Percentiles rank a stretch among this genome's conserved stretches.
Evolutionary conservation across 2,888 invertebrate species (phyloP).

Genomic region (Vandiemenella viatica): DNA sequence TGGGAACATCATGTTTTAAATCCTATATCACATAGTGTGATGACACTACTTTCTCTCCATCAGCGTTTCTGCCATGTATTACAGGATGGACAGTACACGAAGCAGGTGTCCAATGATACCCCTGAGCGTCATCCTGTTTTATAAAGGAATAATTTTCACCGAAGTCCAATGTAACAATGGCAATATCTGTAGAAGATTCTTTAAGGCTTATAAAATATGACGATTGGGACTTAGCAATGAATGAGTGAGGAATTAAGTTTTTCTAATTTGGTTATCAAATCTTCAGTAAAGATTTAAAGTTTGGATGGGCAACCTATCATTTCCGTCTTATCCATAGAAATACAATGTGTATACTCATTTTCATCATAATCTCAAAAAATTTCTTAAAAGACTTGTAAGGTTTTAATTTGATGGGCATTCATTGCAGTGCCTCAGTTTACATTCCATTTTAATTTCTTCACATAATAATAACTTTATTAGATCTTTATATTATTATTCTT

Average conservation of each 20-base stretch:
- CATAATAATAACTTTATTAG: background rate
- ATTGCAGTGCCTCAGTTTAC: background rate
- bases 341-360: background rate
- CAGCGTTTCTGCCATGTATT: background rate
- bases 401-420: background rate
- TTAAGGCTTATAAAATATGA: background rate
- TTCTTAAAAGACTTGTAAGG: background rate
- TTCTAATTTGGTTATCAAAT: background rate
- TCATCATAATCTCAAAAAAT: background rate
- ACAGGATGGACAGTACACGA: background rate
- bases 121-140: background rate
- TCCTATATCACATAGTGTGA: too few species aligned
- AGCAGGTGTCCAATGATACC: background rate
- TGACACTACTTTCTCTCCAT: background rate
- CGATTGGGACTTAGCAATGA: background rate
- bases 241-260: background rate
- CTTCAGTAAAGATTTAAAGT: background rate
- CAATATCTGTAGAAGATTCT: background rate
- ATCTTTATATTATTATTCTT: background rate
- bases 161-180: background rate
- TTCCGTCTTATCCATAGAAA: background rate
- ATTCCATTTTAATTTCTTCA: constrained; percentile 1
- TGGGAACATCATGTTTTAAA: background rate
- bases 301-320: background rate
- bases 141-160: background rate